Base-by-base conservation (phyloP, 1,140 invertebrate species). In the Megalopta genalis region DNA sequence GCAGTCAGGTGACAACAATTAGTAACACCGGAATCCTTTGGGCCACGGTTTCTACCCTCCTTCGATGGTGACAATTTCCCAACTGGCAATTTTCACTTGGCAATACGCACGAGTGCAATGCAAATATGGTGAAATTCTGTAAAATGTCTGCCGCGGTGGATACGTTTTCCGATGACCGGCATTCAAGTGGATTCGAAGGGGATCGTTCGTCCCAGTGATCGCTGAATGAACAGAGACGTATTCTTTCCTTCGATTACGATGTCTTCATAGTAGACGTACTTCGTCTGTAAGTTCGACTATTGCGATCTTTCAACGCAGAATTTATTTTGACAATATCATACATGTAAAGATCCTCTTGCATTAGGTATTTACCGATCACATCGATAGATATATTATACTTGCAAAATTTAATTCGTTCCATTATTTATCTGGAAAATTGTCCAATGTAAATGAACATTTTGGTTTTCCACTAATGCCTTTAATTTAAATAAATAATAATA, bases 1-100 rank as follows among this genome's bases (percentile, higher is more conserved):
- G 66, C 75, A 65, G 59, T 54, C 78, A 57, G 64, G 59, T 69
- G 74, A 71, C 74, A 84, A 81, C 81, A 84, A 84, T 85, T 84
- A 81, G 71, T 59, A 46, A 16, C n/a, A 6, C 5, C n/a, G 23
- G 7, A 25, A 27, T 70, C 32, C 42, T 64, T 77, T 63, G 64
- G 37, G 37, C 76, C 60, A 32, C 46, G 68, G 37, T 64, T 69
- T 77, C 67, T 9, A 18, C 39, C 49, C 14, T 9, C 37, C 0
- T 60, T n/a, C 52, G 21, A 18, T 27, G 32, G 32, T 62, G 68
- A 63, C 67, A 54, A 70, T 42, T 77, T 72, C 60, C 46, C 76
- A 10, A 37, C 32, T 21, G 68, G 59, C 67, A 46, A 77, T 71
- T 77, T 77, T 72, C 76, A 71, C 67, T 71, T 71, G 59, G 75